Evolutionary conservation across 64 coral and sea anemone species (phyloP), one percentile per base, ranked within the genome.

Genomic region (Montipora cactus): DNA sequence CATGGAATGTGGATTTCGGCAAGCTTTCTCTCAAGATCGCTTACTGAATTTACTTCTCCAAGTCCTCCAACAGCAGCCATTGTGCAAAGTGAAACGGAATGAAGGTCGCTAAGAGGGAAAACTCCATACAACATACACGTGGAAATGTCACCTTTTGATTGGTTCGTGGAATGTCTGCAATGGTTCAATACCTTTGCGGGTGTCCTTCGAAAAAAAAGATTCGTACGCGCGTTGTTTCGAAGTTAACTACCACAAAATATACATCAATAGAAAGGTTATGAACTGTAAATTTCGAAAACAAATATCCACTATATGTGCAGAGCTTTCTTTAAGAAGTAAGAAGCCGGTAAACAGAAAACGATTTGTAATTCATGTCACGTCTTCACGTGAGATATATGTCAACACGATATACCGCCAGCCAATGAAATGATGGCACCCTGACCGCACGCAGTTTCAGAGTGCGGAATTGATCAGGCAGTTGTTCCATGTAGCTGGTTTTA

Each of bases 1-100:
- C 87, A 94, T 3, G 93, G 87, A 75, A 90, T 81, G 8, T 57
- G 47, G 9, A 91, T 73, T 28, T 74, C 52, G 8, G 28, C 59
- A 75, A 84, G 3, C 80, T 89, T 82, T 11, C 18, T 15, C 67
- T 90, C 87, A 3, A 89, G 48, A 59, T 90, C 93, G 9, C 12
- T 13, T 66, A 74, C 70, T 53, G 79, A 84, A 11, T 92, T 55
- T 49, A 84, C 22, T 20, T 83, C 90, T 81, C 4, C 76, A 48
- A 50, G 28, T 28, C 28, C 28, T 28, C 28, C 28, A 28, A 28
- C 76, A 78, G 47, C 76, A 48, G 3, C 44, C 44, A 78, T 78
- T 78, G 44, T 78, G 76, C 76, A 44, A 70, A 70, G 58, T 61
- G 58, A 61, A 61, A 61, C 14, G 9, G 46, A 76, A 23, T 76